Base-by-base conservation (phyloP, 2,113 vertebrate species). In the Condylura cristata region DNA sequence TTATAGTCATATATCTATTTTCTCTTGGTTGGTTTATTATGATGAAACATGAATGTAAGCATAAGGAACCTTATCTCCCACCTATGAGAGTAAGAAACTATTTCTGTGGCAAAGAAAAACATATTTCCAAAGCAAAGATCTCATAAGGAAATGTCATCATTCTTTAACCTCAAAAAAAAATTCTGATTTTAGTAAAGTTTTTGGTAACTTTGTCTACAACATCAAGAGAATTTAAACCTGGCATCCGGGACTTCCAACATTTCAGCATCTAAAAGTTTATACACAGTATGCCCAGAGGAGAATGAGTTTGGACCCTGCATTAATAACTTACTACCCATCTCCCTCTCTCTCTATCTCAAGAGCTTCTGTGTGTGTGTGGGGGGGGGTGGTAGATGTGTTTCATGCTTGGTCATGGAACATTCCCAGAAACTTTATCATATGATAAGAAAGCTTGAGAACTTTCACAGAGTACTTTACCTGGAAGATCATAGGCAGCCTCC, bases 391-490 rank as follows among this genome's bases (percentile, higher is more conserved):
- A 76, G 39, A 56, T 26, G 76, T 84, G n/a, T 39, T 89, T 89
- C 90, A 89, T 41, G 56, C 24, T 75, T 2, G 14, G 30, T 80
- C 78, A 86, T 70, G 34, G n/a, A 46, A 79, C 56, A 63, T 63
- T 90, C 26, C 86, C 75, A 90, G 87, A 88, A 68, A 94, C 83
- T 71, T 89, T 94, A 93, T 95, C 91, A 95, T n/a, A 82, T 71
- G 8, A 75, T 94, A 97, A 97, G 97, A 97, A 98, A 96, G 84
- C 51, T 26, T 34, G 70, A 96, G 92, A 93, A 92, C 96, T 80
- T 89, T 96, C 90, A 66, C 17, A 74, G 92, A 91, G 96, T 98
- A 98, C 98, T 96, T 97, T 98, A 98, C 98, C 98, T 98, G 98
- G 96, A 76, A 92, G 58, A 70, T 98, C 97, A 98, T 84, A 97